phyloP scores from a whole-genome alignment of 2,113 vertebrate species.

The Megaleporinus macrocephalus region DNA sequence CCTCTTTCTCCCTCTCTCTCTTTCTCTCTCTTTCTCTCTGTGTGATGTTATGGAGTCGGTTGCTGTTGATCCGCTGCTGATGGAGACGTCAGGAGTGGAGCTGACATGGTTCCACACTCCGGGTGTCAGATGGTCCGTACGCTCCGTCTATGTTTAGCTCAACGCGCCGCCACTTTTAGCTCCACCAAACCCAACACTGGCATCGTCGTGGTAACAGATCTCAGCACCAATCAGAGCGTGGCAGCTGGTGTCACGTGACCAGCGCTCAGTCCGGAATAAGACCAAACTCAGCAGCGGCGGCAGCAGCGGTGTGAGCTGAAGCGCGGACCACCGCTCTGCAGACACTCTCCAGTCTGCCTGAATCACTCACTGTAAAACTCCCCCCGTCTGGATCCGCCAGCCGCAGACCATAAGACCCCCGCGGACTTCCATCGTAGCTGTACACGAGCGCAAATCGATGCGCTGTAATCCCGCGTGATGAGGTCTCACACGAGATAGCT shows the following conservation, averaged over 20 bases:
- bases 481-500: neutral
- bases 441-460: neutral
- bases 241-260: neutral
- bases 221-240: neutral
- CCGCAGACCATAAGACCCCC: neutral
- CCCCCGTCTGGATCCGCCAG: too few species aligned
- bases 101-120: neutral
- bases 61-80: neutral
- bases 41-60: too few species aligned
- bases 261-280: neutral
- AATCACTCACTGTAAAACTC: too few species aligned
- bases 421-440: neutral
- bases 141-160: neutral
- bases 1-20: neutral
- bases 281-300: neutral
- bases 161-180: neutral
- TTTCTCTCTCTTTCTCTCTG: neutral
- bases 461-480: neutral
- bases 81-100: neutral
- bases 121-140: neutral
- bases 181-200: neutral
- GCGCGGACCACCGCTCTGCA: neutral
- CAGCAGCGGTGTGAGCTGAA: neutral
- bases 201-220: conserved; percentile 21
- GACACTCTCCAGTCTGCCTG: neutral